phyloP scores from a whole-genome alignment of 1,140 invertebrate species.

The Phenacoccus solenopsis region DNA sequence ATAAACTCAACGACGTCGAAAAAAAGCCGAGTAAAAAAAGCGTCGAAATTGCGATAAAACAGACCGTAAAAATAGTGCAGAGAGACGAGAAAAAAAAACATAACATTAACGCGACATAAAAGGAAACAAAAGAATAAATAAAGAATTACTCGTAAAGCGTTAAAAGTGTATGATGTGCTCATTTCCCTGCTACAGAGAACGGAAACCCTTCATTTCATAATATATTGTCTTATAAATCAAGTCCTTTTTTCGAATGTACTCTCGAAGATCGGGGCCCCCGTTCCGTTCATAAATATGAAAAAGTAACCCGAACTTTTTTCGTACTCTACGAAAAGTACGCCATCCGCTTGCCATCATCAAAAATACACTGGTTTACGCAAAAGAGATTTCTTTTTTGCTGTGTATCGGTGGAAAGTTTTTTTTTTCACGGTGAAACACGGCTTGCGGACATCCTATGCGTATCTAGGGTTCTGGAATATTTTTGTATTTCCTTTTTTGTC shows the following conservation, averaged over 20 bases:
- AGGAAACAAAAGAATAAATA: slow-evolving; percentile 16
- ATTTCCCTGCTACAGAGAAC: slow-evolving; percentile 5
- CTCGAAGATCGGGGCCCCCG: not conserved
- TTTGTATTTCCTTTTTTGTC: slow-evolving; percentile 12
- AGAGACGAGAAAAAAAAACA: not conserved
- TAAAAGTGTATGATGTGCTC: slow-evolving; percentile 17
- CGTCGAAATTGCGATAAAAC: slow-evolving; percentile 7
- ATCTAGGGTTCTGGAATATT: slow-evolving; percentile 6
- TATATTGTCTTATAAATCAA: slow-evolving; percentile 17
- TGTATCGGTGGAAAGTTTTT: slow-evolving; percentile 1
- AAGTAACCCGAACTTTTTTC: slow-evolving; percentile 8
- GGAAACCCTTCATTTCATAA: slow-evolving; percentile 15
- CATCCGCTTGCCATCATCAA: slow-evolving; percentile 9
- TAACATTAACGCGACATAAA: slow-evolving; percentile 12
- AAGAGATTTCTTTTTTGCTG: not conserved
- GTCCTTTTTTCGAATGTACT: not conserved
- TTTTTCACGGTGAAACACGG: not conserved
- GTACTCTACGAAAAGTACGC: not conserved
- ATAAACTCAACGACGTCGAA: not conserved
- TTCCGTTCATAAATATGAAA: slow-evolving; percentile 10
- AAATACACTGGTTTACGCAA: slow-evolving; percentile 7
- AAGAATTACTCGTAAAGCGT: slow-evolving; percentile 16
- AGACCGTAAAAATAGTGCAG: slow-evolving; percentile 6
- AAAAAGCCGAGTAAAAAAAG: not conserved
- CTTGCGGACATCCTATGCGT: not conserved